phyloP scores from a whole-genome alignment of 2,888 invertebrate genomes.

The Erannis defoliaria region DNA sequence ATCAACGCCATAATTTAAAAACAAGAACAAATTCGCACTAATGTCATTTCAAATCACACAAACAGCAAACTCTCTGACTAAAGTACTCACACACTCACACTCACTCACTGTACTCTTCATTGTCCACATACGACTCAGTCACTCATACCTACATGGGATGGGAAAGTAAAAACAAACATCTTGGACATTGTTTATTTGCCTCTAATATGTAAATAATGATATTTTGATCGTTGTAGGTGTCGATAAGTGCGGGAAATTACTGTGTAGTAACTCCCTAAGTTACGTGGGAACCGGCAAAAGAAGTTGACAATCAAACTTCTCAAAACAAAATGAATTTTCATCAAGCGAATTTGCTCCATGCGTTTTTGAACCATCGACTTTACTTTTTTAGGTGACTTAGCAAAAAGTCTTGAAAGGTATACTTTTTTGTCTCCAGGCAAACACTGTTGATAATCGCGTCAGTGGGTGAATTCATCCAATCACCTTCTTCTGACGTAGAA shows the following conservation, averaged over 20 bases:
- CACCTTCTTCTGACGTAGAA: too few relatives aligned
- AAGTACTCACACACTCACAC: too few relatives aligned
- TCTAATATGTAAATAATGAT: constrained; percentile 71
- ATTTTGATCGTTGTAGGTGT: constrained; percentile 69
- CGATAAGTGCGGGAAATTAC: constrained; percentile 29
- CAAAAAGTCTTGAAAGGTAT: too few relatives aligned
- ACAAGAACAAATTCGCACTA: too few relatives aligned
- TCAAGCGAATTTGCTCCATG: background rate
- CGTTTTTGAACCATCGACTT: background rate
- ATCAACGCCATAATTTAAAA: too few relatives aligned
- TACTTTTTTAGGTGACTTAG: too few relatives aligned
- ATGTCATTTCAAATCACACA: too few relatives aligned
- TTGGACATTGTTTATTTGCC: constrained; percentile 44
- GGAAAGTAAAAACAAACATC: constrained; percentile 35
- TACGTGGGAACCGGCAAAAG: constrained; percentile 20
- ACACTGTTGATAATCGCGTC: too few relatives aligned
- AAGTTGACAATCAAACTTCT: background rate
- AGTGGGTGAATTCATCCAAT: too few relatives aligned
- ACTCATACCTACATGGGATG: background rate
- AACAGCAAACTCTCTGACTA: too few relatives aligned
- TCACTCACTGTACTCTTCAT: too few relatives aligned
- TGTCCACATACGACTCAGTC: constrained; percentile 12
- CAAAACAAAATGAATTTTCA: background rate
- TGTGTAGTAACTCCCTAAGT: background rate
- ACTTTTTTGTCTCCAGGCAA: background rate